Evolutionary conservation across 1,140 invertebrate genomes (phyloP), one percentile per base, ranked within the genome.

Genomic region (Pemphigus obesinymphae): DNA sequence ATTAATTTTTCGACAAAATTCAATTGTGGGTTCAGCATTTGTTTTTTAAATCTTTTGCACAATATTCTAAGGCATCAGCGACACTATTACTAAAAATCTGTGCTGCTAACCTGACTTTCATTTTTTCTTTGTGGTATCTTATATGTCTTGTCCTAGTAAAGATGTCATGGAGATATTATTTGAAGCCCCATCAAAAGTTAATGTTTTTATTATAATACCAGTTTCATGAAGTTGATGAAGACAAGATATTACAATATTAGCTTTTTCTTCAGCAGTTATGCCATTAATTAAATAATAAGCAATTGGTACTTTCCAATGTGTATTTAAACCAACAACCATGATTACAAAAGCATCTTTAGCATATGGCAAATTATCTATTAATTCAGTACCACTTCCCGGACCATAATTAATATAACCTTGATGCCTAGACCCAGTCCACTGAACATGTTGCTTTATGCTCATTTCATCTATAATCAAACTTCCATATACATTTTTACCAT

Each of bases 151-250:
- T 0, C 84, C 85, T 20, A 86, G 75, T 53, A 82, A 5, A 63
- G 68, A 84, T 4, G 29, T 45, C 83, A 83, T 84, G 4, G 82
- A 31, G 20, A 85, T 73, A 85, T 86, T 86, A 26, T 82, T 48
- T 34, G 83, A n/a, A 53, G 84, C 84, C 11, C 85, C 85, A 84
- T 86, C 85, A 81, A 85, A 86, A 45, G 86, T 86, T 31, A 86
- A 3, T 15, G 85, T 85, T 26, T 83, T 83, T 43, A 87, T 83
- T 68, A 68, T 82, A 58, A 86, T 82, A 34, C 82, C 83, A 43
- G 72, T 75, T 23, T 84, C 82, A 80, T 84, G 66, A 43, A 85
- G n/a, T 50, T 80, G n/a, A n/a, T n/a, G n/a, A n/a, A n/a, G n/a
- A n/a, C n/a, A n/a, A n/a, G n/a, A n/a, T n/a, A n/a, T n/a, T 11